Base-by-base conservation (phyloP, 2,888 invertebrate species). In the Sphaeridia pumilis region DNA sequence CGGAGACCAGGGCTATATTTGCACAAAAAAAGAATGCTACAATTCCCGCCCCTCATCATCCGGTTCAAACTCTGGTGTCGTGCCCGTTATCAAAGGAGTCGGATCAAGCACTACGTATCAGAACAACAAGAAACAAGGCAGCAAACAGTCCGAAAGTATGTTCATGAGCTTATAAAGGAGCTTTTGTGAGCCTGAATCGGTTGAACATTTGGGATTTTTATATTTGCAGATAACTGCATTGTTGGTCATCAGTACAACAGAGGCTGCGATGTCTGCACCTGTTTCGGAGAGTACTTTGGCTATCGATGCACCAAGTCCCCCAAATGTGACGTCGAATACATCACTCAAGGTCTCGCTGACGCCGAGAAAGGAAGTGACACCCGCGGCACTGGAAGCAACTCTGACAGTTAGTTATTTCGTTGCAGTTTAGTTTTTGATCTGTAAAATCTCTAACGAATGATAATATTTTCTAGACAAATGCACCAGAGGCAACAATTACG, bases 251-350 rank as follows among this genome's bases (percentile, higher is more conserved):
- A 31, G 24, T 52, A 46, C 28, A 46, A 46, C 31, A 43, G 46
- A n/a, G 52, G 52, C 4, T 52, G 52, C 34, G 46, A 52, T 10
- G 20, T 52, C 10, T 52, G 52, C 24, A 46, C 52, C 4, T 52
- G 52, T 27, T 52, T 24, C 21, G 52, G 52, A 14, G 52, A 52
- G 25, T 28, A 41, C 41, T 52, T 52, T 21, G 52, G 52, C 2
- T 52, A 52, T 24, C 46, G 52, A 5, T 52, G 52, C 27, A 14
- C 28, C n/a, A 24, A 17, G 17, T 38, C 38, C 20, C 17, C 17
- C 12, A 38, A 38, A 38, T 38, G 38, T 38, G 38, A 38, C 20
- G 17, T 17, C 31, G 31, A 31, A 31, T 31, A 31, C 14, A 38
- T 17, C 7, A 38, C 38, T 38, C 20, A 14, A 20, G 12, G 5